Percentiles rank a stretch among this genome's conserved stretches.
Evolutionary conservation across 2,113 vertebrate species (phyloP).

Genomic region (Mionectes macconnelli): DNA sequence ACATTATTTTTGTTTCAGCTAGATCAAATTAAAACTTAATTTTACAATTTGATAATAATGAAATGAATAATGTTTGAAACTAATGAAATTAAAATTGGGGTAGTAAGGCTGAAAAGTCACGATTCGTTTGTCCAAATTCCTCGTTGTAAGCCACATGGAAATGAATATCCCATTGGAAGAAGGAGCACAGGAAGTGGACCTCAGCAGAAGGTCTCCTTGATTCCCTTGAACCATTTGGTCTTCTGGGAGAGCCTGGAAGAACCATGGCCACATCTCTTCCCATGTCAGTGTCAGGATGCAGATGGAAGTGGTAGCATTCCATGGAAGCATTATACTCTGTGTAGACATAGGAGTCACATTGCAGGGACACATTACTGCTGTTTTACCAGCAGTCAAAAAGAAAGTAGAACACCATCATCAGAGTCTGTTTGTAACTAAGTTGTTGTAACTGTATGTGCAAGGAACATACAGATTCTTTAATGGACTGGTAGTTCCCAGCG

Average conservation of each 20-base stretch:
- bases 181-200: neutral
- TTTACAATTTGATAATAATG: neutral
- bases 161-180: neutral
- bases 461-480: neutral
- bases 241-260: neutral
- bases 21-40: neutral
- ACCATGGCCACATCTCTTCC: neutral
- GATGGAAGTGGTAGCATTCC: neutral
- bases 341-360: neutral
- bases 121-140: neutral
- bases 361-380: neutral
- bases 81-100: neutral
- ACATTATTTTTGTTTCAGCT: neutral
- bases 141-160: neutral
- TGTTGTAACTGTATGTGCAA: neutral
- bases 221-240: neutral
- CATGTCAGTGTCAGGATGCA: neutral
- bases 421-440: neutral
- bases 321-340: neutral
- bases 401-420: neutral
- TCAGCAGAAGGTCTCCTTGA: neutral
- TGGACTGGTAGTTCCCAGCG: neutral
- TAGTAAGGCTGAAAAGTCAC: neutral
- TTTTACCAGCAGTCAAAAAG: neutral
- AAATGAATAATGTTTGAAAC: neutral